Base-by-base conservation (phyloP, 2,113 vertebrate genomes). In the Myiopsitta monachus region DNA sequence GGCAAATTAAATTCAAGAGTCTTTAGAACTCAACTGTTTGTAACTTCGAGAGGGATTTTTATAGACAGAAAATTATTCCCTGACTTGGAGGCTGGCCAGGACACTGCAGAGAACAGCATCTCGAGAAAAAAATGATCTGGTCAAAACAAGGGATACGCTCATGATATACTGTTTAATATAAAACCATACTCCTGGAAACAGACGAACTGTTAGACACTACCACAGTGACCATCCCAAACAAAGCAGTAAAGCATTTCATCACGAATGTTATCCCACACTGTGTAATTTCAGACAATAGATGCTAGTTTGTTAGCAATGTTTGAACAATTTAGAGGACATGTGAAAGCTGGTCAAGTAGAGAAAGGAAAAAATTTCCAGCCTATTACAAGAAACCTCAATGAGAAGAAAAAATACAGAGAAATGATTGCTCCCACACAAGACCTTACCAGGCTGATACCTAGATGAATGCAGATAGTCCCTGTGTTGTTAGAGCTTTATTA, bases 241-340 rank as follows among this genome's bases (percentile, higher is more conserved):
- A 96, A 94, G 90, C 92, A 94, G 77, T 97, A 95, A 96, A 97
- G 73, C 88, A 96, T 96, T 94, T 96, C 96, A 94, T 92, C 94
- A 89, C 3, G 3, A 84, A 79, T 91, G 67, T 92, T 95, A 95
- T 94, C 92, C 96, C 96, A 97, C 90, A 90, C 88, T 96, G 68
- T 90, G 73, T 89, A 81, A 84, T 96, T 94, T 90, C 90, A 96
- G 88, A 96, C 88, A 96, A 96, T 94, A 96, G 95, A 46, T 55
- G 62, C 62, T 66, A 62, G 85, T 93, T 96, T 96, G 94, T 87
- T 97, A 30, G 5, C 94, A 95, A 64, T 63, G 47, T 87, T 76
- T 93, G 90, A 94, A 86, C 94, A 95, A 94, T 96, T 97, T 96
- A 93, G 79, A 93, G 83, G 73, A 94, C 96, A 96, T 90, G 80